Conservation (phyloP, 92 coral and sea anemone species). For the Phenganax stokvisi region DNA sequence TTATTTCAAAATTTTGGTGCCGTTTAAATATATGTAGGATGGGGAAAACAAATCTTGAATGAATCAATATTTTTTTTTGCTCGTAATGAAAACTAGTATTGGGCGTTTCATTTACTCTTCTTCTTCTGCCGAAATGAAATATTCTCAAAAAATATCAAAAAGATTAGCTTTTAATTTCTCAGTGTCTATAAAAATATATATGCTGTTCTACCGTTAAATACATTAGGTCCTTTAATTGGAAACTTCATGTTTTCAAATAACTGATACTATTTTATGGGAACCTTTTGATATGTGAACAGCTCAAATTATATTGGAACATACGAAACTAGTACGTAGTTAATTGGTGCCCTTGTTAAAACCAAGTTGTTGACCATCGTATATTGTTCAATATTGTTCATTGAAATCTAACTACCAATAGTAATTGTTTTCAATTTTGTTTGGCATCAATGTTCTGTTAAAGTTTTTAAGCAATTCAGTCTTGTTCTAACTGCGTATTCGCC, state of each 20-base stretch:
- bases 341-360: not conserved
- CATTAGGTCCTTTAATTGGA: not conserved
- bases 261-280: conserved; percentile 1
- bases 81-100: not conserved
- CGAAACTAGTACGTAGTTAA: not conserved
- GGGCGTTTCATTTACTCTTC: not conserved
- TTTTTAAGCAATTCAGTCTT: not conserved
- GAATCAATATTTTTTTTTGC: not conserved
- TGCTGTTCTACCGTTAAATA: conserved; percentile 1
- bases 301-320: not conserved
- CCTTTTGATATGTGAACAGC: not conserved
- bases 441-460: not conserved
- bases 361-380: no score
- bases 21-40: not conserved
- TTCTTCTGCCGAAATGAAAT: conserved; percentile 3
- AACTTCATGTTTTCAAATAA: not conserved
- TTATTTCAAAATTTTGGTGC: conserved; percentile 14
- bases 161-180: not conserved
- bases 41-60: not conserved
- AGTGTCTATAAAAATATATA: not conserved
- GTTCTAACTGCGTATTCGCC: not conserved
- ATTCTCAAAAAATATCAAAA: not conserved
- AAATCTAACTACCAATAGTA: not conserved
- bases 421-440: not conserved
- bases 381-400: no score